Evolutionary conservation across 2,888 invertebrate genomes (phyloP), one percentile per base, ranked within the genome.

Genomic region (Cheilosia impressa): DNA sequence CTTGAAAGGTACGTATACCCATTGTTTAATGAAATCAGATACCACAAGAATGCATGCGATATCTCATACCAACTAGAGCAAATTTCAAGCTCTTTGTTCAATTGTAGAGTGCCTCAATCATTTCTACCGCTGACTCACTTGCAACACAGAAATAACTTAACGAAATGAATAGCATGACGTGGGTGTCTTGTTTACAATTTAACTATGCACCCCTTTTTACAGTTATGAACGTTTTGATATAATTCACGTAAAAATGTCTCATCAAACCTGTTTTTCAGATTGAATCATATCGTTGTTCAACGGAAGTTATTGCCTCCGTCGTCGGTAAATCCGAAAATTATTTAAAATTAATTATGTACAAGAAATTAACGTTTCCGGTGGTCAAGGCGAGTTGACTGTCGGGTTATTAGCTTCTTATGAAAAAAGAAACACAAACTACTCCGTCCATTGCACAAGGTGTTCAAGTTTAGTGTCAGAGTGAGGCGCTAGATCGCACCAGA

Each of bases 341-440:
- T 58, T 65, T 57, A 45, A 71, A 71, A 50, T 50, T 65, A 50
- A 65, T 50, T 31, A 13, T 38, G 38, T 38, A 71, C 65, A 50
- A 71, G 43, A 50, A 63, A 63, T 60, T 53, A 62, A 45, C 43
- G 65, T 76, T 76, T 81, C 76, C 81, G 81, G 81, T 82, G 76
- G 58, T 65, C 76, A 82, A 71, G 69, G 76, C 53, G 34, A 76
- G 41, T 10, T 19, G 15, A 38, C 34, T 45, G 62, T 65, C 9
- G 45, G 50, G 27, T 52, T 81, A 47, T 68, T 57, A 69, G 57
- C 57, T 55, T 69, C 69, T 41, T 31, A 6, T n/a, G 19, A 45
- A 34, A 5, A 38, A 2, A 47, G 41, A 34, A 68, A 58, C 17
- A 53, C 22, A 55, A 34, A 62, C 34, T 15, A 45, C 45, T 31